These are phyloP conservation scores for Myotis lucifugus DNA, from an alignment of 2,113 vertebrate species.

Conservation along the genomic window DNA sequence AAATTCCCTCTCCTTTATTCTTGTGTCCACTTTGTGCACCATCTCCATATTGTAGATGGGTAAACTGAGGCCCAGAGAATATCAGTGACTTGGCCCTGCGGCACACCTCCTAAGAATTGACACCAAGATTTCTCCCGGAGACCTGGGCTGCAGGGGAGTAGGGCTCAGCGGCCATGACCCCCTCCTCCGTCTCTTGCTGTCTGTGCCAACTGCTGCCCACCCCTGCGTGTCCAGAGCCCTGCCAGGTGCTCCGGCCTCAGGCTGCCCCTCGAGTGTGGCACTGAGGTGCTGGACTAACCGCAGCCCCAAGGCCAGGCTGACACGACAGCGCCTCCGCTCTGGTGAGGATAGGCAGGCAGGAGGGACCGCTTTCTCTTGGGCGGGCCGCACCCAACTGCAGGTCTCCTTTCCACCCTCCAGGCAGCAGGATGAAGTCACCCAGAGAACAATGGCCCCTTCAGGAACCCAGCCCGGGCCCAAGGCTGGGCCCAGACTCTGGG, in stretches of 20 bases:
- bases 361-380: not conserved
- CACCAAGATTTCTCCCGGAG: not conserved
- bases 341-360: not conserved
- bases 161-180: fast-evolving
- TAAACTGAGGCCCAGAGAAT: not conserved
- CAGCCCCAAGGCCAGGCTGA: not conserved
- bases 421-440: constrained; percentile 66
- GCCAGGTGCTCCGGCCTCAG: not conserved
- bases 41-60: not conserved
- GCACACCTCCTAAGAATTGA: not conserved
- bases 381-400: constrained; percentile 1
- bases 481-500: constrained; percentile 28
- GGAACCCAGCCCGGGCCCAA: not conserved
- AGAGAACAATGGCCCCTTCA: constrained; percentile 67
- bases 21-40: not conserved
- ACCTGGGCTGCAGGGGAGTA: not conserved
- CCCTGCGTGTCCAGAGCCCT: not conserved
- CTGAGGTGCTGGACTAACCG: not conserved
- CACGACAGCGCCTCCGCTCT: not conserved
- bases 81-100: not conserved
- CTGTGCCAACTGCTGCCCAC: not conserved
- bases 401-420: constrained; percentile 13
- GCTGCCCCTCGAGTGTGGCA: not conserved
- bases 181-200: not conserved
- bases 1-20: not conserved